Evolutionary conservation across 1,140 invertebrate species (phyloP).

Genomic region (Hypsibius dujardini): DNA sequence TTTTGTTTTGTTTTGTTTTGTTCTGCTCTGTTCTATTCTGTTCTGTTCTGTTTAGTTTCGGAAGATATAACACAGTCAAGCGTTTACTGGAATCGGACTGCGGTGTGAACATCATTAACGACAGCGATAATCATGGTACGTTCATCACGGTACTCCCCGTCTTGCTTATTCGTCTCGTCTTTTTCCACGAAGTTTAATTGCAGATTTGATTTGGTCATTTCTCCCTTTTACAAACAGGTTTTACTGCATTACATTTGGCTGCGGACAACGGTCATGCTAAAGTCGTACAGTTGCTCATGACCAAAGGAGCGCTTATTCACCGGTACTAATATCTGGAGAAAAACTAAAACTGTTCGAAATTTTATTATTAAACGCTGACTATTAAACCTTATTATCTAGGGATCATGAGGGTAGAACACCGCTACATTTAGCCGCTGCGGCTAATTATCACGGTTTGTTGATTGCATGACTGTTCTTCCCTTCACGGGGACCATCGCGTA

Average conservation of each 20-base stretch:
- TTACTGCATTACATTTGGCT: constrained; percentile 6
- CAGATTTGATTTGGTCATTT: neutral
- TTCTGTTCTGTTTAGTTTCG: constrained; percentile 40
- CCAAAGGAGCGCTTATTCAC: constrained; percentile 61
- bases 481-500: neutral
- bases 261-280: constrained; percentile 41
- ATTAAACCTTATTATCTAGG: constrained; percentile 28
- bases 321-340: constrained; percentile 26
- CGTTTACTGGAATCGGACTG: neutral
- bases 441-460: neutral
- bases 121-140: neutral
- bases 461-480: neutral
- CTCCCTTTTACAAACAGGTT: neutral
- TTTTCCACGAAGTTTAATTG: neutral
- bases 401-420: constrained; percentile 66
- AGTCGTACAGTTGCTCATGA: constrained; percentile 59
- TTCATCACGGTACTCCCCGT: neutral
- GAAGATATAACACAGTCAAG: constrained; percentile 56
- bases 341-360: neutral
- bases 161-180: constrained; percentile 44
- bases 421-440: constrained; percentile 52
- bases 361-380: neutral
- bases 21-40: too few relatives aligned
- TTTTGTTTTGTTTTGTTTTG: too few relatives aligned
- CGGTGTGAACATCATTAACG: neutral